phyloP scores from a whole-genome alignment of 2,113 vertebrate species.

The Myotis davidii region DNA sequence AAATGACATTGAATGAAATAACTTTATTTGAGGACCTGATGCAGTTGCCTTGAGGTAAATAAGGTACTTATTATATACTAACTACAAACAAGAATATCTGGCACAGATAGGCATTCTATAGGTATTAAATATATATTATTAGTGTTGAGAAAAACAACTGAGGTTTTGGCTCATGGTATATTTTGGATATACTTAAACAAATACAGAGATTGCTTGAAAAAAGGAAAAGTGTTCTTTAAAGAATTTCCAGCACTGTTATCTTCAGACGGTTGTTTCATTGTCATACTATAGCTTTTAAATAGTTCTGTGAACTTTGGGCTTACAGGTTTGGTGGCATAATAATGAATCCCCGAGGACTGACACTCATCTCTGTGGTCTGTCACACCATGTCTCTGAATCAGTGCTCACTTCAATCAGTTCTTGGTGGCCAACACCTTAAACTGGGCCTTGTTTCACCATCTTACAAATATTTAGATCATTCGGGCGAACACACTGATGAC shows the following conservation, averaged over 20 bases:
- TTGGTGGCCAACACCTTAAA: rapidly evolving
- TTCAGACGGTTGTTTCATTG: background rate
- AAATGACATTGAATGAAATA: background rate
- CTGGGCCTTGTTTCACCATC: background rate
- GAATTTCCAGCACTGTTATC: background rate
- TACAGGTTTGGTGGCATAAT: background rate
- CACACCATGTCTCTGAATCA: background rate
- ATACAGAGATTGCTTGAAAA: background rate
- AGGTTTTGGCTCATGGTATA: background rate
- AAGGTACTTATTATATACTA: background rate
- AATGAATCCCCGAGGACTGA: background rate
- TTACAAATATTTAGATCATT: background rate
- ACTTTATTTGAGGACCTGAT: background rate
- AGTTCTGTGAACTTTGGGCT: background rate
- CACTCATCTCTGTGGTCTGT: background rate
- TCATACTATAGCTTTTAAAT: background rate
- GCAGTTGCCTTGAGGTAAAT: background rate
- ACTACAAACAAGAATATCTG: background rate
- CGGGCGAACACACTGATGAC: background rate
- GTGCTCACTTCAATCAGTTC: background rate
- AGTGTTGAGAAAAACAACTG: background rate
- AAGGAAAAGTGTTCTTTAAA: background rate
- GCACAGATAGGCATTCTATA: rapidly evolving
- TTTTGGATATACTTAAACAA: background rate
- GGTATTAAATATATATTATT: background rate